phyloP scores from a whole-genome alignment of 2,888 invertebrate genomes.

The Silvanus unidentatus region DNA sequence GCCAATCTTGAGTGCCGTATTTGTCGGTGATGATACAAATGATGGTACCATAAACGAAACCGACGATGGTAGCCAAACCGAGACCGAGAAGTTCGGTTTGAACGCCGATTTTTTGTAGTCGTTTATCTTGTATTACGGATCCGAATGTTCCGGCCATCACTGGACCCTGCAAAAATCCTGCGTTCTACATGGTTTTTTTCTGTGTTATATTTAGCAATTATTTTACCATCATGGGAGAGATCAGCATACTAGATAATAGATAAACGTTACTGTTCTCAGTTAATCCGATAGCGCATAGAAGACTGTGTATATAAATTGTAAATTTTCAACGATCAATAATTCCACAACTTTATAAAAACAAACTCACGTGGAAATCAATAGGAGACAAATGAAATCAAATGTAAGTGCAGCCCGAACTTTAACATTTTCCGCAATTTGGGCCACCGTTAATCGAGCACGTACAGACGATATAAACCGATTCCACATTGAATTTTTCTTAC shows the following conservation, averaged over 20 bases:
- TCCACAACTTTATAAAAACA: no score
- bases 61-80: slow-evolving; percentile 58
- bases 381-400: slow-evolving; percentile 68
- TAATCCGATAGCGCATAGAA: slow-evolving; percentile 68
- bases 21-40: slow-evolving; percentile 52
- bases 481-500: slow-evolving; percentile 48
- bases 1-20: slow-evolving; percentile 56
- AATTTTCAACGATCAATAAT: background rate
- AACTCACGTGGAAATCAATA: slow-evolving; percentile 63
- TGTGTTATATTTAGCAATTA: slow-evolving; percentile 1
- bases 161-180: slow-evolving; percentile 65
- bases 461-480: slow-evolving; percentile 60
- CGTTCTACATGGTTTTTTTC: no score
- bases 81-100: slow-evolving; percentile 63
- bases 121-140: slow-evolving; percentile 59
- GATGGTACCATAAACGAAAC: slow-evolving; percentile 62
- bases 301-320: no score
- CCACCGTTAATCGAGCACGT: slow-evolving; percentile 61
- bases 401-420: slow-evolving; percentile 63
- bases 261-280: slow-evolving; percentile 69
- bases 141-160: slow-evolving; percentile 74
- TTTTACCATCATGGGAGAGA: slow-evolving; percentile 73
- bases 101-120: slow-evolving; percentile 59
- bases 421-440: slow-evolving; percentile 65
- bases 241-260: slow-evolving; percentile 73